Percentiles rank a stretch among this genome's conserved stretches.
phyloP scores from a whole-genome alignment of 2,797 vertebrate species.

The Heteromormyrus szaboi region DNA sequence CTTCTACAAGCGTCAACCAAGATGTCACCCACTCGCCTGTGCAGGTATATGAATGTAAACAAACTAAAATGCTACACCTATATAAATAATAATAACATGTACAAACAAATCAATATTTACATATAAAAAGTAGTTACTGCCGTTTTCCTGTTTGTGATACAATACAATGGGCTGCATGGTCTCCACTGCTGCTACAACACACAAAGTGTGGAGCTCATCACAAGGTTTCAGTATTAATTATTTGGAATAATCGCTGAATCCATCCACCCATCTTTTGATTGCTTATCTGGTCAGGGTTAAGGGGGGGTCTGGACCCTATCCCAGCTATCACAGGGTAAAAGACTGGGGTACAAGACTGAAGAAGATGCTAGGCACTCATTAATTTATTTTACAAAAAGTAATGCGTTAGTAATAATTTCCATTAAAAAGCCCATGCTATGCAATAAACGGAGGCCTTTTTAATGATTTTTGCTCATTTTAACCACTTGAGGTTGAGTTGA shows the following conservation, averaged over 20 bases:
- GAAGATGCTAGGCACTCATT: not conserved
- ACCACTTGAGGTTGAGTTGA: not conserved
- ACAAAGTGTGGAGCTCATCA: not conserved
- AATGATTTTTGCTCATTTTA: not conserved
- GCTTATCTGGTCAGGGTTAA: not conserved
- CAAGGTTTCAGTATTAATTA: not conserved
- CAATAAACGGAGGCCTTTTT: not conserved
- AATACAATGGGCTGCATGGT: not conserved
- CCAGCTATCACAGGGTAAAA: not conserved
- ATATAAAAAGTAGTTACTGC: not conserved
- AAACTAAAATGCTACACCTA: not conserved
- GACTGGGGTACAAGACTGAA: not conserved
- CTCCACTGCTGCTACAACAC: not conserved
- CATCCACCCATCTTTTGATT: not conserved
- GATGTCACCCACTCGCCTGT: not conserved
- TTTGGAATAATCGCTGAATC: not conserved
- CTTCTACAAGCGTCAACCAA: slow-evolving; percentile 22
- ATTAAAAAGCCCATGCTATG: not conserved
- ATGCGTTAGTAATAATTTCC: not conserved
- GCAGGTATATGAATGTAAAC: not conserved
- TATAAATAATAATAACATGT: not conserved
- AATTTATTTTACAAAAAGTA: not conserved
- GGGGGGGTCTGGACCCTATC: not conserved
- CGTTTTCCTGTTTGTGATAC: not conserved
- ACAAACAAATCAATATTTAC: not conserved